Percentiles rank a stretch among this genome's conserved stretches.
Evolutionary conservation across 2,113 vertebrate species (phyloP).

Genomic region (Festucalex cinctus): DNA sequence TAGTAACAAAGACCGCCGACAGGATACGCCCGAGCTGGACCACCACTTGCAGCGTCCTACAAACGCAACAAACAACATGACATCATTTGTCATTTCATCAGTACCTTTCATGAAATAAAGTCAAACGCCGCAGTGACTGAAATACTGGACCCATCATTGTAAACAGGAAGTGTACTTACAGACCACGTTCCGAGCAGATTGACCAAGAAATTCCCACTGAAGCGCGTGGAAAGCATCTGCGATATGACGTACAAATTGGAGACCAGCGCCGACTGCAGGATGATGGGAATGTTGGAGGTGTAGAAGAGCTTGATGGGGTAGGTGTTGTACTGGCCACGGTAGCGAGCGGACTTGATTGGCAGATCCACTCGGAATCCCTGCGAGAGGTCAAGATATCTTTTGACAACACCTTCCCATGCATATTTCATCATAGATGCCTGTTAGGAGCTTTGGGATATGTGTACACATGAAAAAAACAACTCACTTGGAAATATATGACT

Average conservation of each 20-base stretch:
- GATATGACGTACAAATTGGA: conserved; percentile 98
- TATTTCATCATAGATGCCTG: background rate
- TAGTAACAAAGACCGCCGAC: conserved; percentile 96
- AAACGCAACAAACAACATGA: background rate
- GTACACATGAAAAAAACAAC: conserved; percentile 30
- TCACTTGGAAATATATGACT: conserved; percentile 98
- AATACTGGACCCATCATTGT: too few species aligned
- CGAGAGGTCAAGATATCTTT: background rate
- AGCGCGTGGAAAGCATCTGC: conserved; percentile 97
- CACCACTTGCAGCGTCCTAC: conserved; percentile 85
- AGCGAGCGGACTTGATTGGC: conserved; percentile 97
- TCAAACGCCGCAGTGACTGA: too few species aligned
- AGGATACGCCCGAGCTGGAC: conserved; percentile 95
- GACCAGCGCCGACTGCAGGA: conserved; percentile 94
- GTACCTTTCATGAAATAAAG: background rate
- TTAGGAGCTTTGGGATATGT: background rate
- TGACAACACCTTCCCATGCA: background rate
- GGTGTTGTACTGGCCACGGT: conserved; percentile 98
- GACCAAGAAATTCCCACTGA: conserved; percentile 95
- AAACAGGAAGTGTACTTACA: conserved; percentile 77
- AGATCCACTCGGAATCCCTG: conserved; percentile 98
- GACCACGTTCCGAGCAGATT: conserved; percentile 98
- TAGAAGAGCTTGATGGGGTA: conserved; percentile 99
- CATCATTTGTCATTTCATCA: background rate
- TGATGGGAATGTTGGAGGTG: conserved; percentile 99